Conservation (phyloP, 2,113 vertebrate genomes). For the Siphamia tubifer region DNA sequence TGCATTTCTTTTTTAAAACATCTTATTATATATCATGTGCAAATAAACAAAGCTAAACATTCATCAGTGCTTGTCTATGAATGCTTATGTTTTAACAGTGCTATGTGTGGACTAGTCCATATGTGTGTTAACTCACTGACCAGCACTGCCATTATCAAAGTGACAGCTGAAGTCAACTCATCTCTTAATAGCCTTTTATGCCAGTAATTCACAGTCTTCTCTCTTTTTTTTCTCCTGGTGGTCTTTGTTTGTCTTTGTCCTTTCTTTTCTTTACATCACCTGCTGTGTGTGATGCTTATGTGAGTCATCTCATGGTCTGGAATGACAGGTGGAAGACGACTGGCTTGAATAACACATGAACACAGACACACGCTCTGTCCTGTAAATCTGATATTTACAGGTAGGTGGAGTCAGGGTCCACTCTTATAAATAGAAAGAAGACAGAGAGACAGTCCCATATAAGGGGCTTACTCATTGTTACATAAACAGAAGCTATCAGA, state of each 20-base stretch:
- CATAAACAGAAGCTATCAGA: neutral
- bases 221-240: neutral
- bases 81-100: too few relatives aligned
- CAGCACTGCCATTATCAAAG: too few relatives aligned
- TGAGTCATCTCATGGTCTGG: slow-evolving; percentile 20
- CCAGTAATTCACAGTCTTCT: too few relatives aligned
- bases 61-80: too few relatives aligned
- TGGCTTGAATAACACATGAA: neutral
- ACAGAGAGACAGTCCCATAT: neutral
- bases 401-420: neutral
- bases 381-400: neutral
- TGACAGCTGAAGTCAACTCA: too few relatives aligned
- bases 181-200: too few relatives aligned
- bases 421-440: neutral
- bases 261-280: slow-evolving; percentile 3
- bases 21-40: too few relatives aligned
- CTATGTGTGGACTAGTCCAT: too few relatives aligned
- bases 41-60: too few relatives aligned
- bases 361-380: neutral
- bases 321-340: neutral
- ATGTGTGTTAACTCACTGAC: too few relatives aligned
- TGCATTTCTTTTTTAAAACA: too few relatives aligned
- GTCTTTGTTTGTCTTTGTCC: too few relatives aligned
- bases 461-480: neutral
- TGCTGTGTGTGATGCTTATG: neutral